Percentiles rank a stretch among this genome's conserved stretches.
Conservation (phyloP, 2,797 vertebrate genomes). For the Parambassis ranga region DNA sequence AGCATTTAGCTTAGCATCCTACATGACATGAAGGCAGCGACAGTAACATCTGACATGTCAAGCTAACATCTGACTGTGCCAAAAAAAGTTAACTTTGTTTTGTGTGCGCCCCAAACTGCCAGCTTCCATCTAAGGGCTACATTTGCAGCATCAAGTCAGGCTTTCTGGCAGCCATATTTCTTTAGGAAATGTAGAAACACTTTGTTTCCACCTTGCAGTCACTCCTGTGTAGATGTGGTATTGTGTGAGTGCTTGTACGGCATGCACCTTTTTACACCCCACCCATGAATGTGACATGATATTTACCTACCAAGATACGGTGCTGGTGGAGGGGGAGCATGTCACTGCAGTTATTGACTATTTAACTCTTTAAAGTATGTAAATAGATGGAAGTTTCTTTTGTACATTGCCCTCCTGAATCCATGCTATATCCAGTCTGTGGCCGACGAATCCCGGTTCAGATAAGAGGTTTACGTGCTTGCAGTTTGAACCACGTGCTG, state of each 20-base stretch:
- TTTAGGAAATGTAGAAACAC: no score
- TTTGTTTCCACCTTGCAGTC: slow-evolving; percentile 9
- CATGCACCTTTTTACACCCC: slow-evolving; percentile 44
- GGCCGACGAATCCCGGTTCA: background rate
- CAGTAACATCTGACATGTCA: no score
- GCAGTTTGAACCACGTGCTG: slow-evolving; percentile 24
- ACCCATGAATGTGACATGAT: slow-evolving; percentile 63
- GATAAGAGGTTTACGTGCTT: background rate
- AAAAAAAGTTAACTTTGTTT: background rate
- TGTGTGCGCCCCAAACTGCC: slow-evolving; percentile 9
- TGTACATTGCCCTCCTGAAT: slow-evolving; percentile 21
- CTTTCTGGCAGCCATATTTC: slow-evolving; percentile 1
- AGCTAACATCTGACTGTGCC: background rate
- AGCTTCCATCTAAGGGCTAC: slow-evolving; percentile 30
- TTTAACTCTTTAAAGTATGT: slow-evolving; percentile 41
- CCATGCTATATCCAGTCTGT: slow-evolving; percentile 4
- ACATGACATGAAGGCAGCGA: slow-evolving; percentile 4
- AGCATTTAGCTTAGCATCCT: no score
- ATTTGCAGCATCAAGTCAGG: slow-evolving; percentile 7
- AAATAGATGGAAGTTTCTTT: slow-evolving; percentile 57
- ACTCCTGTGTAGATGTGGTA: slow-evolving; percentile 16
- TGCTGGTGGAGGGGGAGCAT: slow-evolving; percentile 47
- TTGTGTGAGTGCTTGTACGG: slow-evolving; percentile 23
- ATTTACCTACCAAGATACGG: slow-evolving; percentile 27
- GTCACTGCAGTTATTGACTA: slow-evolving; percentile 24